Base-by-base conservation (phyloP, 2,888 invertebrate genomes). In the Drosophila prolongata region DNA sequence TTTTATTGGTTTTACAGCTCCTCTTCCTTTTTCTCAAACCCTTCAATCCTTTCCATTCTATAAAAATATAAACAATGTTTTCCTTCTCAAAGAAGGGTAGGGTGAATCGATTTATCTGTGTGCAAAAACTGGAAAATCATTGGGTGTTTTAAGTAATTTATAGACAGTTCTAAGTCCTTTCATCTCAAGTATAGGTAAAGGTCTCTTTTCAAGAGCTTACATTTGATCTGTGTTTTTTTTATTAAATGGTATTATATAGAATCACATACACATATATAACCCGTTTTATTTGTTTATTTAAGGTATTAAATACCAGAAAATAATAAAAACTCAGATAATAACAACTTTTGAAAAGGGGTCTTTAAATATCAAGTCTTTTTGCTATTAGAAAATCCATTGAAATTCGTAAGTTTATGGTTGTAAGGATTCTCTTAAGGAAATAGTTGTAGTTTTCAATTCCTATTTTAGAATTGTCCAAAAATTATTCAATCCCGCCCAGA, bases 51-150 rank as follows among this genome's bases (percentile, higher is more conserved):
- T 46, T 71, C 19, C 38, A 50, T 54, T 75, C 73, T 85, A 80
- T 78, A 80, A 80, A 80, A 80, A 84, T 80, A 80, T 81, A 80
- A 81, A 81, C 80, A 76, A 64, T 79, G 70, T 61, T 75, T 70
- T 50, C 64, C 61, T 59, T 58, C 56, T 40, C 19, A 10, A 24
- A 43, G 30, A 44, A 30, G 57, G 46, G 35, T 16, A 30, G 49
- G 64, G 42, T 27, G 27, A 6, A 6, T 57, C 42, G 58, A 59
- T 43, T 43, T 35, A 9, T 42, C 6, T 16, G 9, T 40, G 38
- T 55, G n/a, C 10, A 6, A 24, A 5, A 42, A 34, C 42, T 13
- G 2, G 11, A 14, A 3, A 38, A 14, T 30, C 16, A n/a, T 24
- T 5, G 14, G 30, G 40, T 27, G 14, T 6, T 13, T 10, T 1